Evolutionary conservation across 92 coral and sea anemone species (phyloP).

Genomic region (Epizoanthus rinbou): DNA sequence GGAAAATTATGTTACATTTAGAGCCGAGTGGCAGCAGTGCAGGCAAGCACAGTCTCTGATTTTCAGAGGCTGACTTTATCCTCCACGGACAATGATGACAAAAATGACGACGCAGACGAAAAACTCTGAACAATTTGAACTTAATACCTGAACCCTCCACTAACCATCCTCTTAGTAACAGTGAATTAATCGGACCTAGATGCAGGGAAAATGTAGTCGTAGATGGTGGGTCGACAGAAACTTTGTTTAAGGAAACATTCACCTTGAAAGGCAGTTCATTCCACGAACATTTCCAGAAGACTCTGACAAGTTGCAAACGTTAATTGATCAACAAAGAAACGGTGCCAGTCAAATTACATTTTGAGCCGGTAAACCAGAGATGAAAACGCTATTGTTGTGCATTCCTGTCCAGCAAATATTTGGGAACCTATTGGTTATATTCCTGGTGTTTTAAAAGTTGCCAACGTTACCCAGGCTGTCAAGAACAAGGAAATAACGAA

Average conservation of each 20-base stretch:
- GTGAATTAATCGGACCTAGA: slow-evolving; percentile 4
- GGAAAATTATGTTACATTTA: not conserved
- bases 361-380: slow-evolving; percentile 60
- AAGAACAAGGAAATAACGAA: slow-evolving; percentile 19
- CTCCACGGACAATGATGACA: not conserved
- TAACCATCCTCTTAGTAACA: too few relatives aligned
- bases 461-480: slow-evolving; percentile 56
- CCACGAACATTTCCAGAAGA: slow-evolving; percentile 49
- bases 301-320: slow-evolving; percentile 30
- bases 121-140: not conserved
- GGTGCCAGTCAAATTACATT: slow-evolving; percentile 30
- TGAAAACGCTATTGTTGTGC: slow-evolving; percentile 66
- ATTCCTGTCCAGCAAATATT: slow-evolving; percentile 15
- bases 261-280: slow-evolving; percentile 49
- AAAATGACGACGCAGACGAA: not conserved
- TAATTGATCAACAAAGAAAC: slow-evolving; percentile 28
- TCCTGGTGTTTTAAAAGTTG: slow-evolving; percentile 45
- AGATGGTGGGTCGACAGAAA: not conserved
- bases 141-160: not conserved
- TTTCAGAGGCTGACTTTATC: not conserved
- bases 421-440: slow-evolving; percentile 55
- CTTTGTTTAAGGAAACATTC: not conserved
- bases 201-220: not conserved
- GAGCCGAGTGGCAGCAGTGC: not conserved
- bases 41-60: not conserved